Evolutionary conservation across 2,113 vertebrate genomes (phyloP).

Genomic region (Nanorana parkeri): DNA sequence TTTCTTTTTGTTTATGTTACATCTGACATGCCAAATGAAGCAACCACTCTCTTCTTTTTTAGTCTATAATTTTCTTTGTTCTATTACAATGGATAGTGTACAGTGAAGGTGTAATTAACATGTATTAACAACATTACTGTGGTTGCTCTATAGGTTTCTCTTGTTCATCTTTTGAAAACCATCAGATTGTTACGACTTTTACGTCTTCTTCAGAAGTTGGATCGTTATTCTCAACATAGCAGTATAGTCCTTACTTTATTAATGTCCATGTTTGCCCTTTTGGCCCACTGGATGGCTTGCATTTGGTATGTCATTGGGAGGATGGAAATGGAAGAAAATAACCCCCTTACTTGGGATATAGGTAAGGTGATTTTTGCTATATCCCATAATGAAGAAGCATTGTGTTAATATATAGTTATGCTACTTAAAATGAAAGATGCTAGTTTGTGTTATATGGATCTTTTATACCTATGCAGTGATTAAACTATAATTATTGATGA

Average conservation of each 20-base stretch:
- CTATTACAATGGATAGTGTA: too few relatives aligned
- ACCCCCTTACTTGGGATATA: conserved; percentile 90
- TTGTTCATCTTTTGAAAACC: conserved; percentile 95
- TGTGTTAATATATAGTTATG: too few relatives aligned
- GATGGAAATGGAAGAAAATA: conserved; percentile 94
- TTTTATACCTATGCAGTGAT: too few relatives aligned
- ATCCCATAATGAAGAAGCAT: too few relatives aligned
- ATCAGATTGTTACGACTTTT: conserved; percentile 89
- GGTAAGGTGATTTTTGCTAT: conserved; percentile 75
- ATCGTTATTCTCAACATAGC: conserved; percentile 97
- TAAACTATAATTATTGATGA: too few relatives aligned
- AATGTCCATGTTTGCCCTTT: conserved; percentile 97
- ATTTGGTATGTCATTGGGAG: conserved; percentile 99
- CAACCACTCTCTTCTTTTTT: too few relatives aligned
- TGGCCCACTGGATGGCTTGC: conserved; percentile 99
- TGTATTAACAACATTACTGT: background rate
- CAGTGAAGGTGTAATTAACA: background rate
- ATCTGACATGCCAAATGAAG: too few relatives aligned
- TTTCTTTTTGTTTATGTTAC: too few relatives aligned
- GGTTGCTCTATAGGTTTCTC: conserved; percentile 81
- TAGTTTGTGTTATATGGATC: too few relatives aligned
- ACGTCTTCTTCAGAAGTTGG: conserved; percentile 95
- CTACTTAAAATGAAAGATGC: too few relatives aligned
- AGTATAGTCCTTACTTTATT: conserved; percentile 94
- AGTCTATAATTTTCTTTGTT: too few relatives aligned